phyloP scores from a whole-genome alignment of 2,113 vertebrate genomes.

The Dipodomys spectabilis region DNA sequence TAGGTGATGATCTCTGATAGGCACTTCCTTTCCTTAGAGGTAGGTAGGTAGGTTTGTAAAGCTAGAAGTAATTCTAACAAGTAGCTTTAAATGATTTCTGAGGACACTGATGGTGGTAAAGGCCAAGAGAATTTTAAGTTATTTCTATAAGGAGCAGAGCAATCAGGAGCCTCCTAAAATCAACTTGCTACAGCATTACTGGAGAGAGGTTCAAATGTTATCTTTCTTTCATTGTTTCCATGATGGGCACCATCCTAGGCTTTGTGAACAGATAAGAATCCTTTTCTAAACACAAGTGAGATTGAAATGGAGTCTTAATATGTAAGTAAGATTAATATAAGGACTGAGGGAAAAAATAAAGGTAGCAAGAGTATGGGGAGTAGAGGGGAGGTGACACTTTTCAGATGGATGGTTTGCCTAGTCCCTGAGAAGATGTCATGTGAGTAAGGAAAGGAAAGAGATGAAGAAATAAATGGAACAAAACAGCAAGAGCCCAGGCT shows the following conservation, averaged over 20 bases:
- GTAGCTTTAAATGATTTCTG: not conserved
- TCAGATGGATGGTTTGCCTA: not conserved
- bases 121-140: not conserved
- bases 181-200: not conserved
- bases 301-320: not conserved
- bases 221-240: not conserved
- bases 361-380: not conserved
- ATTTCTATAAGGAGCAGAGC: constrained; percentile 22
- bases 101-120: not conserved
- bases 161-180: not conserved
- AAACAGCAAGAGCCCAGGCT: not conserved
- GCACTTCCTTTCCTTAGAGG: not conserved
- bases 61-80: not conserved
- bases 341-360: not conserved
- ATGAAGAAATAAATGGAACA: not conserved
- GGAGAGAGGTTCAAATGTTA: not conserved
- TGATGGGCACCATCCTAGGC: not conserved
- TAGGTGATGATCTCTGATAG: not conserved
- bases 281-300: not conserved
- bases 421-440: not conserved
- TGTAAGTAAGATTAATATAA: not conserved
- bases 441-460: not conserved
- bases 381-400: not conserved
- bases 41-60: not conserved
- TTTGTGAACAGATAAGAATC: not conserved